Evolutionary conservation across 2,113 vertebrate species (phyloP).

Genomic region (Salvelinus alpinus): DNA sequence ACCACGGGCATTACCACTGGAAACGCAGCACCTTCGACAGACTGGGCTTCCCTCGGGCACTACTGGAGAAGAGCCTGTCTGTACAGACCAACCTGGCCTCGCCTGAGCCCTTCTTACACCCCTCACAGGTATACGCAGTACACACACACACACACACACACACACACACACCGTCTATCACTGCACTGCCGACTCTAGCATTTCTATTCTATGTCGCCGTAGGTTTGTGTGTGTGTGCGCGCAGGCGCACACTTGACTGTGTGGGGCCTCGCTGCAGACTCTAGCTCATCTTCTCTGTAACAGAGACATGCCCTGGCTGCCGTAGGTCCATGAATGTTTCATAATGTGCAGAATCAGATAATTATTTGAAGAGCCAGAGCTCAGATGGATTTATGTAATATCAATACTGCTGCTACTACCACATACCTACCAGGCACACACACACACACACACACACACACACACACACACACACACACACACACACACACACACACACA

Average conservation of each 20-base stretch:
- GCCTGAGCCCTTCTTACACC: constrained; percentile 92
- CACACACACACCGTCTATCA: neutral
- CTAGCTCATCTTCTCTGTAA: neutral
- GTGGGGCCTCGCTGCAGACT: neutral
- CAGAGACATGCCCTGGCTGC: constrained; percentile 5
- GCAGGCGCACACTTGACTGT: neutral
- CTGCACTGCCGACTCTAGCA: constrained; percentile 15
- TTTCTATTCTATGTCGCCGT: too few relatives aligned
- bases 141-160: neutral
- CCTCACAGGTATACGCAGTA: constrained; percentile 85
- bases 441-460: constrained; percentile 4
- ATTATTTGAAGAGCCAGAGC: constrained; percentile 18
- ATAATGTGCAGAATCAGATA: constrained; percentile 15
- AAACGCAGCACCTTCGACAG: constrained; percentile 90
- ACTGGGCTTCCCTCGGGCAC: constrained; percentile 89
- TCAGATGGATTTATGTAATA: constrained; percentile 11
- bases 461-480: neutral
- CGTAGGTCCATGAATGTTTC: constrained; percentile 24
- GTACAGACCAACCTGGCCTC: constrained; percentile 97
- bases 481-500: neutral
- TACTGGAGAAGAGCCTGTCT: constrained; percentile 94
- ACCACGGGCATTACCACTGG: constrained; percentile 94
- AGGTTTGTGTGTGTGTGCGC: too few relatives aligned
- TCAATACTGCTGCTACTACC: neutral
- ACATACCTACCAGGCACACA: neutral